Evolutionary conservation across 2,888 invertebrate genomes (phyloP), one percentile per base, ranked within the genome.

Genomic region (Xestia rhomboidea): DNA sequence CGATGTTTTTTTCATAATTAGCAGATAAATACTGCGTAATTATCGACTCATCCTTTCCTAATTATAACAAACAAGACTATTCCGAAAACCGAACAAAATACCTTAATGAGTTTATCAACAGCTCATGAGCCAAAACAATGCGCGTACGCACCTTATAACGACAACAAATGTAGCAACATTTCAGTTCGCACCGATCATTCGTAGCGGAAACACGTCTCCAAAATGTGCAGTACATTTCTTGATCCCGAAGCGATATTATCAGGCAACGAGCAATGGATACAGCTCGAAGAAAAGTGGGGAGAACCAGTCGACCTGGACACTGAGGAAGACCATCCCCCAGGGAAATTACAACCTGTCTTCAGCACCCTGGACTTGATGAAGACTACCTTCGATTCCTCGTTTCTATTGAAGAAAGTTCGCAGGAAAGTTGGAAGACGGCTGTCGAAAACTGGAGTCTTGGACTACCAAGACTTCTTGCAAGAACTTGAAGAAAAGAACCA

Each of bases 381-480:
- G 81, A 92, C 94, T 0, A 96, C 96, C 0, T 96, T 96, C 82
- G 95, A 96, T 75, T 96, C 96, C 0, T 93, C 95, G 0, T 93
- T 93, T n/a, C 86, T 96, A 0, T 90, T 95, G 69, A 94, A 94
- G 69, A 95, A 94, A 84, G 92, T 94, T 0, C 90, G 92, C 38
- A 91, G 91, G 44, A 95, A 94, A 73, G 86, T 94, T 3, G 92
- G 90, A 4, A 89, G 94, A 18, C 89, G 91, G n/a, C 41, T 91
- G 0, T 94, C 95, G 0, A 94, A 93, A 79, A 91, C 93, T 3
- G 91, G 93, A 1, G 81, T 88, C 0, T 46, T 94, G 27, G 92
- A 95, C 46, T 96, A 96, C 70, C 91, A 93, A 5, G 93, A 95
- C 0, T 96, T 96, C 67, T 82, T 95, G 3, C 90, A 93, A 54